Conservation (phyloP, 1,140 invertebrate genomes). For the Charaxes varanes region DNA sequence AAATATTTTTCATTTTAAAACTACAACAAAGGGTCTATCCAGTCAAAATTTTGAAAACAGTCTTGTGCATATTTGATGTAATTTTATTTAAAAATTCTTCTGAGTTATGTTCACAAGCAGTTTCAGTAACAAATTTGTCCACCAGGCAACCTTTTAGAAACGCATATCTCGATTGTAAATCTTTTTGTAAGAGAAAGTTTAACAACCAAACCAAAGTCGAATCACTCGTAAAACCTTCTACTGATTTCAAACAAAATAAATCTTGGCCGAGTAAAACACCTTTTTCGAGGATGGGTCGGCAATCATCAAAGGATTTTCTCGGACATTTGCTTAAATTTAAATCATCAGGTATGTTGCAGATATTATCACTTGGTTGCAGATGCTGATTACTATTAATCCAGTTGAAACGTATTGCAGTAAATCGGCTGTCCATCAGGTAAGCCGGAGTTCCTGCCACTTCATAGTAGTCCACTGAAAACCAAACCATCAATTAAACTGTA, state of each 20-base stretch:
- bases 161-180: constrained; percentile 22
- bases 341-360: no score
- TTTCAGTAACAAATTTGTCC: no score
- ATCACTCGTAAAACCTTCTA: constrained; percentile 16
- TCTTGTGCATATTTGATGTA: no score
- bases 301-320: background rate
- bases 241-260: constrained; percentile 27
- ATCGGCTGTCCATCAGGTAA: constrained; percentile 24
- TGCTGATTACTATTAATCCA: constrained; percentile 19
- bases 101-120: no score
- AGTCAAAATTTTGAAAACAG: no score
- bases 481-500: no score
- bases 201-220: constrained; percentile 24
- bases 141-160: constrained; percentile 28
- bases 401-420: constrained; percentile 25
- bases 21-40: no score
- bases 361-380: background rate
- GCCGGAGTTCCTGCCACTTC: constrained; percentile 21
- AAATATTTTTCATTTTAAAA: no score
- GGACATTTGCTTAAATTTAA: no score
- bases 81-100: no score
- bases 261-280: constrained; percentile 23
- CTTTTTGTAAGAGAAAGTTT: constrained; percentile 27
- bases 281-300: background rate
- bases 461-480: constrained; percentile 26